Evolutionary conservation across 1,140 invertebrate genomes (phyloP).

Genomic region (Heliconius hermathena): DNA sequence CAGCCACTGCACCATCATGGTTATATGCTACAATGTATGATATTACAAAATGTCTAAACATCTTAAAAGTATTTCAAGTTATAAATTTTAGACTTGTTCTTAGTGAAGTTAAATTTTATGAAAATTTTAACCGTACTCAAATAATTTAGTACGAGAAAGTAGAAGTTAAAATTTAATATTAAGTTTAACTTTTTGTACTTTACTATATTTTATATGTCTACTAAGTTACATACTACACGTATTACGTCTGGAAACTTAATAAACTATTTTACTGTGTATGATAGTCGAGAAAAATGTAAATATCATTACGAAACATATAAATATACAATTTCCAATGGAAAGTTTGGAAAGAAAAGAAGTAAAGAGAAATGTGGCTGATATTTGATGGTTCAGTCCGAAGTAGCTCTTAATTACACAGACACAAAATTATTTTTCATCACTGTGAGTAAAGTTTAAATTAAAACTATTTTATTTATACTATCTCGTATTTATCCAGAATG

Average conservation of each 20-base stretch:
- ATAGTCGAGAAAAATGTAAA: not conserved
- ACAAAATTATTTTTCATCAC: too few relatives aligned
- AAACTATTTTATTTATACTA: not conserved
- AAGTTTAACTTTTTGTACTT: not conserved
- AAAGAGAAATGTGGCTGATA: not conserved
- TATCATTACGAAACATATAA: not conserved
- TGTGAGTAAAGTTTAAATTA: not conserved
- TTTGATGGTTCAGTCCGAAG: not conserved
- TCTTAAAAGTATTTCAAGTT: not conserved
- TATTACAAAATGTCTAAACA: too few relatives aligned
- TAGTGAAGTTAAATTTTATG: not conserved
- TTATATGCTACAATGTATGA: too few relatives aligned
- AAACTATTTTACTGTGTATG: conserved; percentile 23
- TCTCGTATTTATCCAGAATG: not conserved
- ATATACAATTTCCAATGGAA: not conserved
- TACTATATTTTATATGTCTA: conserved; percentile 6
- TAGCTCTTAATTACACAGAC: too few relatives aligned
- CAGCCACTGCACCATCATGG: too few relatives aligned
- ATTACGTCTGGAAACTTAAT: conserved; percentile 29
- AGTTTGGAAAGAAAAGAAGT: not conserved
- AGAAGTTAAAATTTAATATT: not conserved
- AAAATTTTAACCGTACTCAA: not conserved
- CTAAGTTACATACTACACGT: conserved; percentile 27
- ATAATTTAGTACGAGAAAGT: not conserved
- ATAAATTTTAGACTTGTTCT: not conserved